Base-by-base conservation (phyloP, 2,113 vertebrate genomes). In the Percina caprodes region DNA sequence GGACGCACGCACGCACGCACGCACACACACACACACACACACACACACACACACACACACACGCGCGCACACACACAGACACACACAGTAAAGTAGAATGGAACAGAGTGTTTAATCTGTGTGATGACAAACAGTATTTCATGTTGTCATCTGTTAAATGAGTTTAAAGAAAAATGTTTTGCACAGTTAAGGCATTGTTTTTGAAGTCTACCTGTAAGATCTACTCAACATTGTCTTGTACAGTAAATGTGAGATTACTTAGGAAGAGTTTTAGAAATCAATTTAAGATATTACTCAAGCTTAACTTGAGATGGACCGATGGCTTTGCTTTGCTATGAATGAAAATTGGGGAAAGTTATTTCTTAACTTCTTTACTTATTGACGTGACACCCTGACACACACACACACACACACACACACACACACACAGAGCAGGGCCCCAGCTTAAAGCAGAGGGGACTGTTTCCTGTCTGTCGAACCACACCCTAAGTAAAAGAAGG, bases 361-460 rank as follows among this genome's bases (percentile, higher is more conserved):
- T 85, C 59, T 83, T 86, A 61, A 80, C 85, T 80, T 82, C 59
- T 83, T 86, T 65, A 80, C 85, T 80, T 82, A 76, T 82, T 82
- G 84, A 86, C 68, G 79, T 77, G 63, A 33, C 88, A 77, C 80
- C 46, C 82, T 68, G 48, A 48, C 63, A 75, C 80, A 87, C 75
- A 66, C 60, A 76, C 74, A 24, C 87, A 76, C 77, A 24, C 45
- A 35, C 69, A 68, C 55, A 62, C 72, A 66, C 74, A 78, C 70
- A 72, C 76, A 77, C 77, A 75, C 79, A 79, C 87, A 67, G 46
- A 74, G 59, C 86, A 88, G 86, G 83, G 89, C 92, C 90, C 75
- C 88, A 80, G 86, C 91, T 92, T 92, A 93, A 93, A 91, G 91
- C 91, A 92, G 91, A 91, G 87, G 86, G 86, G 89, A 90, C 86